Evolutionary conservation across 2,888 invertebrate species (phyloP).

Genomic region (Drosophila quinaria): DNA sequence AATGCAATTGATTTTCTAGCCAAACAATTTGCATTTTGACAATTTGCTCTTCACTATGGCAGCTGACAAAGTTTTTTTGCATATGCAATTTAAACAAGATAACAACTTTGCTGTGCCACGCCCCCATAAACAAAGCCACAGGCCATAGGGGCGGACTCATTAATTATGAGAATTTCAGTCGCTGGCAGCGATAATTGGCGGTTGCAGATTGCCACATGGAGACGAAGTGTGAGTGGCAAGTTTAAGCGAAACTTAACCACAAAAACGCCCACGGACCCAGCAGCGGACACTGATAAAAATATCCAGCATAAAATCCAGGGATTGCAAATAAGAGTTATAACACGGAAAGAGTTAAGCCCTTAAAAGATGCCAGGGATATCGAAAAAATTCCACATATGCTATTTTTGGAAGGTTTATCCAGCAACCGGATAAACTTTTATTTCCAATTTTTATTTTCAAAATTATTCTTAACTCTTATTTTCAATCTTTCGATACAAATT

Average conservation of each 20-base stretch:
- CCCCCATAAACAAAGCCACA: conserved; percentile 33
- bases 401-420: too few relatives aligned
- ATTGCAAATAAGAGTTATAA: too few relatives aligned
- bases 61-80: conserved; percentile 28
- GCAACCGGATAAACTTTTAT: too few relatives aligned
- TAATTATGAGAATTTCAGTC: conserved; percentile 75
- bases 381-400: too few relatives aligned
- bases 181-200: conserved; percentile 30
- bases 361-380: too few relatives aligned
- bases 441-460: too few relatives aligned
- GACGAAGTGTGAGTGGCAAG: conserved; percentile 36
- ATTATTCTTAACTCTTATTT: too few relatives aligned
- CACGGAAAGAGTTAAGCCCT: too few relatives aligned
- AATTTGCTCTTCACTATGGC: conserved; percentile 6
- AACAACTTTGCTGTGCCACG: conserved; percentile 48
- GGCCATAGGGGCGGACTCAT: conserved; percentile 56
- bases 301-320: too few relatives aligned
- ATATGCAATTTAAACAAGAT: conserved; percentile 65
- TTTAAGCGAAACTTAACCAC: conserved; percentile 59
- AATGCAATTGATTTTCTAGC: conserved; percentile 60
- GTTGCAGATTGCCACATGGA: conserved; percentile 9
- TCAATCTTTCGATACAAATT: too few relatives aligned
- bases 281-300: too few relatives aligned
- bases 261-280: conserved; percentile 23
- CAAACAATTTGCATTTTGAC: conserved; percentile 36